Evolutionary conservation across 2,888 invertebrate genomes (phyloP).

Genomic region (Agrotis clavis): DNA sequence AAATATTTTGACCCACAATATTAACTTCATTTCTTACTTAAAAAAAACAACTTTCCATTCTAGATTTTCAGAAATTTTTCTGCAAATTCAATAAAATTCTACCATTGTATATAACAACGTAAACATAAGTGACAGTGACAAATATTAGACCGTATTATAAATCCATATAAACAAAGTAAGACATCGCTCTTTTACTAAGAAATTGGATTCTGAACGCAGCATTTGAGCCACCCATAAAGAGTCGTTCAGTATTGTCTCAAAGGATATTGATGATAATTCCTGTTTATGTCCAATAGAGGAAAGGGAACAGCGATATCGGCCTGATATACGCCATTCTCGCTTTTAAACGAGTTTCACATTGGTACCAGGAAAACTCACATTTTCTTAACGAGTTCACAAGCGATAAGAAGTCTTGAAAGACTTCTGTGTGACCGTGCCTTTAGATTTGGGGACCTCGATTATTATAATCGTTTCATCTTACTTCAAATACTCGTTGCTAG

Average conservation of each 20-base stretch:
- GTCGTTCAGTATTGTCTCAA: conserved; percentile 78
- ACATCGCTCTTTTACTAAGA: conserved; percentile 69
- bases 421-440: conserved; percentile 16
- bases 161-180: conserved; percentile 44
- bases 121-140: conserved; percentile 30
- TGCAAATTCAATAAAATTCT: conserved; percentile 15
- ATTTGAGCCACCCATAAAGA: conserved; percentile 77
- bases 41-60: neutral
- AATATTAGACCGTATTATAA: conserved; percentile 40
- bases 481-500: conserved; percentile 22
- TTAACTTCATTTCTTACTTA: neutral
- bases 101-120: conserved; percentile 12
- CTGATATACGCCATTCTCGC: conserved; percentile 71
- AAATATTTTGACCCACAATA: neutral
- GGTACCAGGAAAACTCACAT: conserved; percentile 66
- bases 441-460: conserved; percentile 37
- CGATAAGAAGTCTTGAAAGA: conserved; percentile 43
- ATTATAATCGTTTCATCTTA: conserved; percentile 45
- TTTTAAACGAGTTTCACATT: conserved; percentile 67
- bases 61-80: neutral
- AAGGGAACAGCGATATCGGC: conserved; percentile 72
- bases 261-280: conserved; percentile 84
- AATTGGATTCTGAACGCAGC: conserved; percentile 77
- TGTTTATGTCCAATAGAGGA: conserved; percentile 79
- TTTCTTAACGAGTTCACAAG: conserved; percentile 45